These are phyloP conservation scores for Argya squamiceps DNA, from an alignment of 2,797 vertebrate species.

Conservation along the genomic window DNA sequence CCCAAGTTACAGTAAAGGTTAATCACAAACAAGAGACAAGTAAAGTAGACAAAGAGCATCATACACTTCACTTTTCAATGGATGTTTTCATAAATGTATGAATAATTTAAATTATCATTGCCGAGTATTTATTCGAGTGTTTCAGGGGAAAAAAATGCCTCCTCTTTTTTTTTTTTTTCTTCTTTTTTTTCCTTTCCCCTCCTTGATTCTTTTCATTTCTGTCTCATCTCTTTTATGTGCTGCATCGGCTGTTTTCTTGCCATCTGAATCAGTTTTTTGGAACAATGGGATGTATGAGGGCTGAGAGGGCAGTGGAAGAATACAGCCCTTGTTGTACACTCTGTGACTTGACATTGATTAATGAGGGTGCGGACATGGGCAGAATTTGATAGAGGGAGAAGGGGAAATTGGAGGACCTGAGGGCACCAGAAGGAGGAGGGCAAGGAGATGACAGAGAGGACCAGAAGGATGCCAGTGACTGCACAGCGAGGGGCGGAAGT, in stretches of 20 bases:
- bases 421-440: slow-evolving; percentile 81
- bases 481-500: background rate
- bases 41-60: slow-evolving; percentile 88
- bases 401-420: slow-evolving; percentile 82
- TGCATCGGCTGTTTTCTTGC: slow-evolving; percentile 83
- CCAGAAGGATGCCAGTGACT: slow-evolving; percentile 9
- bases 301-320: slow-evolving; percentile 87
- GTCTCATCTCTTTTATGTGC: slow-evolving; percentile 92
- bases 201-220: slow-evolving; percentile 84
- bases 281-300: slow-evolving; percentile 94
- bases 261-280: slow-evolving; percentile 88
- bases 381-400: slow-evolving; percentile 84
- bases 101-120: slow-evolving; percentile 93
- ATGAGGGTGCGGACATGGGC: slow-evolving; percentile 91
- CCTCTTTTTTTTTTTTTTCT: slow-evolving; percentile 76
- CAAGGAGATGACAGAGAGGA: slow-evolving; percentile 70
- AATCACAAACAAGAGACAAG: slow-evolving; percentile 91
- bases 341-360: slow-evolving; percentile 96
- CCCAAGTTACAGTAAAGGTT: slow-evolving; percentile 89
- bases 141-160: slow-evolving; percentile 85
- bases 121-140: slow-evolving; percentile 81
- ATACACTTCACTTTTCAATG: slow-evolving; percentile 88
- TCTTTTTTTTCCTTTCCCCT: slow-evolving; percentile 2
- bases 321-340: slow-evolving; percentile 92
- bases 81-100: slow-evolving; percentile 89